Evolutionary conservation across 2,797 vertebrate genomes (phyloP), one percentile per base, ranked within the genome.

Genomic region (Acanthis flammea): DNA sequence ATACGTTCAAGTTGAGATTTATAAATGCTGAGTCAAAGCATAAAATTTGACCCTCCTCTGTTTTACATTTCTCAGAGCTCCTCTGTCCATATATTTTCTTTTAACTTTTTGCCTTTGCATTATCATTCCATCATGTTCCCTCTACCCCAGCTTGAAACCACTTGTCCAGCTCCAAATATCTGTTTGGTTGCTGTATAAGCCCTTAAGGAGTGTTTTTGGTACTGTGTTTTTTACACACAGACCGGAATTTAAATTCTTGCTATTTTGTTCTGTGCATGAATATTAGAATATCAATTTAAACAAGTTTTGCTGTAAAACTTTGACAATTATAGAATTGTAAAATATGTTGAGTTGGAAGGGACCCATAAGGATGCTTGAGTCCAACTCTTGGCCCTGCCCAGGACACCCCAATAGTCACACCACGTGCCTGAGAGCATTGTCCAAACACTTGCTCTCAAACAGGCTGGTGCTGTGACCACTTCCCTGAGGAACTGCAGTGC

Each of bases 331-430:
- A 19, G 19, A 39, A 50, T 39, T 0, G 2, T 39, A 27, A 19
- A 39, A 30, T 30, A 19, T 44, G 24, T n/a, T 33, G 50, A 50
- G 24, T 57, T 63, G n/a, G 17, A 70, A 70, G 19, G 14, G 37
- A 55, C 19, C 11, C n/a, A 5, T n/a, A 13, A 37, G 11, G 62
- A 25, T 55, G 6, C 21, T 17, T 0, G 3, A 24, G 15, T 67
- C 19, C 13, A 22, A 0, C 10, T 19, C 30, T 14, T 44, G 14
- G 9, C 9, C 14, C 12, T 67, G 33, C 12, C 7, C 47, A 60
- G 30, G 39, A 23, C 9, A 12, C 30, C 18, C 22, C 30, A 16
- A 1, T 8, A 18, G 8, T 50, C n/a, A 33, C 24, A 44, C 10
- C 14, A 1, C 17, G 19, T 50, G 35, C 28, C 27, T 21, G 23